Evolutionary conservation across 2,113 vertebrate species (phyloP), one percentile per base, ranked within the genome.

Genomic region (Oryzias curvinotus): DNA sequence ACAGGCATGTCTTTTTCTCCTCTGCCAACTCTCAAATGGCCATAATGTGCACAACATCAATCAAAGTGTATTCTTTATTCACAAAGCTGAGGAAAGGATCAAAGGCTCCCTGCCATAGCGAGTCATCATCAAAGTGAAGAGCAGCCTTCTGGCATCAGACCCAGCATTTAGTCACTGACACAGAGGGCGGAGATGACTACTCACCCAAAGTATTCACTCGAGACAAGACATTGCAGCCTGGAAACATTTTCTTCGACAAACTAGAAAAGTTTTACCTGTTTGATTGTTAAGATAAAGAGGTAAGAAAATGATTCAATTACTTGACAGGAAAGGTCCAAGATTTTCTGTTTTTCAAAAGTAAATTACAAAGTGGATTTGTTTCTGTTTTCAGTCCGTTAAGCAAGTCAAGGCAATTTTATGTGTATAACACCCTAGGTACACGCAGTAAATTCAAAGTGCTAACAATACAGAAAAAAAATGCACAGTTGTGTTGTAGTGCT

Each of bases 61-160:
- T 90, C 85, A 84, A 64, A 76, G 73, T 58, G 58, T 56, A 87
- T 88, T 84, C 73, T 86, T 74, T 87, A 84, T 83, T 86, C 85
- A 82, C 75, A 84, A 83, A 88, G 81, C 80, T 25, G 63, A 53
- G 68, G 72, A 80, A 74, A 62, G 73, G 81, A 89, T 88, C 82
- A 86, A 83, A 89, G 71, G 65, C 64, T 41, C 48, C 68, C 18
- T 55, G 83, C 53, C 79, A 84, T 50, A 68, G 68, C 68, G 81
- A 88, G 51, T 89, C 73, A 82, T 74, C 78, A 53, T 78, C 80
- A 75, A 75, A 81, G 78, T 65, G 78, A 76, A 53, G 55, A 82
- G 65, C 68, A 60, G 49, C 71, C 75, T 69, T 66, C 55, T 71
- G 80, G 86, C 81, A 81, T 73, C 73, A 60, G 63, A 71, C 75